Evolutionary conservation across 2,888 invertebrate species (phyloP).

Genomic region (Halictus quadricinctus): DNA sequence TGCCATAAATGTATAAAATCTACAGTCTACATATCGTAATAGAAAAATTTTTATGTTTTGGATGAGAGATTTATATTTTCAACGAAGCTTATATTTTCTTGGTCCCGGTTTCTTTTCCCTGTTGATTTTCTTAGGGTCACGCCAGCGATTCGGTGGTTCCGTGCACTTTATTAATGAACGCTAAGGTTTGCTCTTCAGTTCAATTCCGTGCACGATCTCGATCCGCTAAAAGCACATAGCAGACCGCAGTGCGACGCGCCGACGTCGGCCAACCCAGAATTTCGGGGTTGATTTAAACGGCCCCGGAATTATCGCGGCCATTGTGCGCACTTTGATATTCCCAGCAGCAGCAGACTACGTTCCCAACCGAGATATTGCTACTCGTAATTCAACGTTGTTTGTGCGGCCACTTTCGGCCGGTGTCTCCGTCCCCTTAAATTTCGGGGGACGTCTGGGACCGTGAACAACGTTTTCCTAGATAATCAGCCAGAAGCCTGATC

Average conservation of each 20-base stretch:
- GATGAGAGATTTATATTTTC: no score
- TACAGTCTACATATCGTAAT: no score
- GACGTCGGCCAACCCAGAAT: slow-evolving; percentile 60
- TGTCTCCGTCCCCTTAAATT: slow-evolving; percentile 11
- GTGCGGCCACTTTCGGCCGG: neutral
- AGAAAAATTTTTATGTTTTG: no score
- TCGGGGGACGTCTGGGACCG: neutral
- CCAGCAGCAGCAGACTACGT: slow-evolving; percentile 2
- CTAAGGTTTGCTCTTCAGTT: neutral
- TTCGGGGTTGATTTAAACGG: slow-evolving; percentile 48
- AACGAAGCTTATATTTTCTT: no score
- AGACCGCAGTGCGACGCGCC: neutral
- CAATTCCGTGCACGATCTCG: neutral
- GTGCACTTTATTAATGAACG: no score
- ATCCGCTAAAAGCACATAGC: neutral
- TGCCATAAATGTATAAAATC: no score
- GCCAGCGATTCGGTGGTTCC: no score
- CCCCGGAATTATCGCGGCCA: slow-evolving; percentile 40
- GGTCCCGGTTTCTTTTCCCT: no score
- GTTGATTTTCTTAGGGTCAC: no score
- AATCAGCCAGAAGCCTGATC: neutral
- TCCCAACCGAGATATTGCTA: slow-evolving; percentile 18
- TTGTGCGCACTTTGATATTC: slow-evolving; percentile 45
- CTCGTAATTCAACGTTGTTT: slow-evolving; percentile 49
- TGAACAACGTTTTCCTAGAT: neutral